These are phyloP conservation scores for Xenops minutus DNA, from an alignment of 2,797 vertebrate species.

Conservation along the genomic window DNA sequence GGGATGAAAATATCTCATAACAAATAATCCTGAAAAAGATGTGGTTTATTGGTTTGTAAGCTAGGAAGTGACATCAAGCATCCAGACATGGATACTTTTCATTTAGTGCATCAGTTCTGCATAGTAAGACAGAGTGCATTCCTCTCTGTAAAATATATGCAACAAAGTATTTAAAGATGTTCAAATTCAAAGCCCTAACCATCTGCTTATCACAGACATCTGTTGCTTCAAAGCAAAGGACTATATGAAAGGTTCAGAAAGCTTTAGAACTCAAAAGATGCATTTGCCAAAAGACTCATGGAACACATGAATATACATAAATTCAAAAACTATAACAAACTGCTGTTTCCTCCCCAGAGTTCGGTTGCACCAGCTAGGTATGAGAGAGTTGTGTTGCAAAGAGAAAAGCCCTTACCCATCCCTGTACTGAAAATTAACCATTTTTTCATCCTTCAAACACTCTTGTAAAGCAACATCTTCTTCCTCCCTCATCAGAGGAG, in stretches of 20 bases:
- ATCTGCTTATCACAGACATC: slow-evolving; percentile 49
- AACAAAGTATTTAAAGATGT: slow-evolving; percentile 56
- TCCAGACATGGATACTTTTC: slow-evolving; percentile 11
- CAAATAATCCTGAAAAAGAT: slow-evolving; percentile 9
- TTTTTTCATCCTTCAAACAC: neutral
- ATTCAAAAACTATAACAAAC: slow-evolving; percentile 17
- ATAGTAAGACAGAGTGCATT: neutral
- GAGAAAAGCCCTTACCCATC: neutral
- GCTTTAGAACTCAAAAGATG: slow-evolving; percentile 26
- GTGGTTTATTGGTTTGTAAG: slow-evolving; percentile 18
- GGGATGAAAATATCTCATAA: slow-evolving; percentile 24
- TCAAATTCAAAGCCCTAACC: slow-evolving; percentile 29
- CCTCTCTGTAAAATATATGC: slow-evolving; percentile 13
- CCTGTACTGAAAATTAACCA: neutral
- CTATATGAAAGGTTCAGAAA: slow-evolving; percentile 41
- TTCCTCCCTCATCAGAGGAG: neutral
- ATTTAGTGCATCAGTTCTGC: slow-evolving; percentile 10
- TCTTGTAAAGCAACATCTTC: neutral
- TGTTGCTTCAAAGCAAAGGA: slow-evolving; percentile 54
- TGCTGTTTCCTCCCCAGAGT: neutral
- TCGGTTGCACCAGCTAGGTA: neutral
- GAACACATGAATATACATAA: slow-evolving; percentile 18
- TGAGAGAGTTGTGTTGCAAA: neutral
- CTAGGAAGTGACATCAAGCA: slow-evolving; percentile 27
- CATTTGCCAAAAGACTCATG: slow-evolving; percentile 10